Base-by-base conservation (phyloP, 2,113 vertebrate species). In the Rhea pennata region DNA sequence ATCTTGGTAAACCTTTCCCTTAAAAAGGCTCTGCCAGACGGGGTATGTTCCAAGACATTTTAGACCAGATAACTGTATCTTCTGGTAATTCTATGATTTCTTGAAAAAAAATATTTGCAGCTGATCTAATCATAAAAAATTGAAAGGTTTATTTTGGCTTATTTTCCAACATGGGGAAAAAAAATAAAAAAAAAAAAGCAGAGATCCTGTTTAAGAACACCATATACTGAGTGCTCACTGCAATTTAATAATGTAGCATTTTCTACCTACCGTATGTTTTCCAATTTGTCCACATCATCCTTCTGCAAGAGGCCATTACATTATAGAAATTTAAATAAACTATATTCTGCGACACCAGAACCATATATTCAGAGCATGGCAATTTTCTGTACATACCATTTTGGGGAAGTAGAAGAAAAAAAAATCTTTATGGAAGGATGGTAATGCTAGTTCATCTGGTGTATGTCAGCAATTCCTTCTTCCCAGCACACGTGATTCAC, bases 331-430 rank as follows among this genome's bases (percentile, higher is more conserved):
- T 19, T 26, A 12, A 56, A 21, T 2, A 26, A 31, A 67, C 40
- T 4, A 19, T 10, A 1, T 22, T 21, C 6, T 4, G 10, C 7
- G 46, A 21, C 29, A 16, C 42, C 39, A 9, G 46, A 44, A 31
- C 4, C 9, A 31, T 48, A 12, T 20, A 9, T 7, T 48, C 22
- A 2, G 48, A 53, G 27, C 61, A 22, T 12, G 6, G 39, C 7
- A 3, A 1, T 26, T 50, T 24, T 17, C 58, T 59, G 15, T 5
- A 4, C 1, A 10, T 12, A 14, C 33, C 44, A 3, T 15, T 61
- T 39, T 29, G 5, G 39, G 65, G 26, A 3, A 15, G 13, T 39
- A 13, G n/a, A 53, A 62, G 5, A 12, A 16, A 11, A 6, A 23
- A 23, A 15, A 42, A 21, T 20, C 46, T 29, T n/a, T 12, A 29